These are phyloP conservation scores for Tenthredo livida DNA, from an alignment of 2,888 invertebrate genomes.

Conservation along the genomic window DNA sequence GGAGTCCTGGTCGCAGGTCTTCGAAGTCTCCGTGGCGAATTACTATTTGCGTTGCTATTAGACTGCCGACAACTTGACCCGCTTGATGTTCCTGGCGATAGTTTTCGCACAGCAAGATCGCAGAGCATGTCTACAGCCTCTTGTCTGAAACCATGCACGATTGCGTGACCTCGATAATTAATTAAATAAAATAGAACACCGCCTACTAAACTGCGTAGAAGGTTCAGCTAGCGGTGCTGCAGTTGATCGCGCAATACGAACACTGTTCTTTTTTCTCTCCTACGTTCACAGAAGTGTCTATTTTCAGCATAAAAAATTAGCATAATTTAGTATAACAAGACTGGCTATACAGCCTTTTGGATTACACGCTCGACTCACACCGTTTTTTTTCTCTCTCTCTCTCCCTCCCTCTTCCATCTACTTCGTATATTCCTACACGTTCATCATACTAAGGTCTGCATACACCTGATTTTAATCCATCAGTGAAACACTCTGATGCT, in stretches of 20 bases:
- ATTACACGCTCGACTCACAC: constrained; percentile 16
- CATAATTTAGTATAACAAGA: constrained; percentile 31
- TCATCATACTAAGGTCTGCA: not conserved
- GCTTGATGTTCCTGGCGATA: constrained; percentile 82
- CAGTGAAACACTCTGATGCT: not conserved
- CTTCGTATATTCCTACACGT: not conserved
- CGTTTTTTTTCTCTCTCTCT: not conserved
- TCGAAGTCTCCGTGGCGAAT: constrained; percentile 83
- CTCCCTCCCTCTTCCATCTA: not conserved
- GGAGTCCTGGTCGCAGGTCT: constrained; percentile 81
- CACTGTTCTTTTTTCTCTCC: constrained; percentile 8
- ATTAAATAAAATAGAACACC: constrained; percentile 41
- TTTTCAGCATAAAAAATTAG: constrained; percentile 23
- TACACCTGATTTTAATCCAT: not conserved
- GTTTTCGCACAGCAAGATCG: constrained; percentile 88
- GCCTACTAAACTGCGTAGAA: constrained; percentile 19
- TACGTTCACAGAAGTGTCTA: constrained; percentile 15
- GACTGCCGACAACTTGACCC: constrained; percentile 76
- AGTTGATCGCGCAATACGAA: not conserved
- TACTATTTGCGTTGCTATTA: constrained; percentile 79
- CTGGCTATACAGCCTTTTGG: constrained; percentile 24
- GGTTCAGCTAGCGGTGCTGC: not conserved
- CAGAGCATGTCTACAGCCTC: constrained; percentile 93
- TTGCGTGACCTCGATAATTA: constrained; percentile 28
- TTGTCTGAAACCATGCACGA: constrained; percentile 80